phyloP scores from a whole-genome alignment of 1,140 invertebrate genomes.

The Solenopsis invicta region DNA sequence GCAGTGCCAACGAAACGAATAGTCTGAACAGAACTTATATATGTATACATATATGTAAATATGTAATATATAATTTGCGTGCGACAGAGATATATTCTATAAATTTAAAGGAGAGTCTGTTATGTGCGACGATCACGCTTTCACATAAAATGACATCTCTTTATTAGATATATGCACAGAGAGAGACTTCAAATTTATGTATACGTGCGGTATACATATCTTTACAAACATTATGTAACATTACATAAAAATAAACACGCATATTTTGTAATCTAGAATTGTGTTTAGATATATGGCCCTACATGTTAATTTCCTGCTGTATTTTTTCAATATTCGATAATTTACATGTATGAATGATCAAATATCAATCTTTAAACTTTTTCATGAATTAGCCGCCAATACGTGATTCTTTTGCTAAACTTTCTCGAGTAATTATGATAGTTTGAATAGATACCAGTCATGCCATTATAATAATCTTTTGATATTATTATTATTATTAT shows the following conservation, averaged over 20 bases:
- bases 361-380: background rate
- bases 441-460: background rate
- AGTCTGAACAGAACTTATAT: conserved; percentile 54
- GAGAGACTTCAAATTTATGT: conserved; percentile 37
- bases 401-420: background rate
- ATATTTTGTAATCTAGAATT: conserved; percentile 61
- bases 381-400: background rate
- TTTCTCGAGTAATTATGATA: background rate
- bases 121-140: background rate
- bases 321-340: conserved; percentile 16
- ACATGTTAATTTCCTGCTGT: background rate
- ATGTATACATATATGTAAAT: background rate
- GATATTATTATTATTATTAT: conserved; percentile 28
- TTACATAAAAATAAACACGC: conserved; percentile 60
- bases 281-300: background rate
- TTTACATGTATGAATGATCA: background rate
- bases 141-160: background rate
- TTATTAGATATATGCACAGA: conserved; percentile 6
- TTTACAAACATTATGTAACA: conserved; percentile 47
- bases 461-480: background rate
- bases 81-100: conserved; percentile 29
- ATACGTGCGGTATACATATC: conserved; percentile 3
- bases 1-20: conserved; percentile 59
- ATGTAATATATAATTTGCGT: background rate
- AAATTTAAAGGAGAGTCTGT: background rate